Evolutionary conservation across 2,888 invertebrate genomes (phyloP).

Genomic region (Heliconius ethilla): DNA sequence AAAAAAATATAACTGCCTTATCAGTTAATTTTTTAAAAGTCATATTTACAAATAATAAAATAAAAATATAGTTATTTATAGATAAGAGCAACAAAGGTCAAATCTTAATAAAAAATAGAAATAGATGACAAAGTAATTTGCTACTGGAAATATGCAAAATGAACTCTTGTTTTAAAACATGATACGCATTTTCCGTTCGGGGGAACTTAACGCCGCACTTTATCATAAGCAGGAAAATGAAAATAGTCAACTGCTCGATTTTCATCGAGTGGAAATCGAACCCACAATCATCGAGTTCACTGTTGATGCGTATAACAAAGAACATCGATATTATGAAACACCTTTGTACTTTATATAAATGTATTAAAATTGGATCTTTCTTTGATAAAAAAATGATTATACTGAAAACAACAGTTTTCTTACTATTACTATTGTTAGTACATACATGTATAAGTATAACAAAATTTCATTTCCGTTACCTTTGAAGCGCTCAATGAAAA

Average conservation of each 20-base stretch:
- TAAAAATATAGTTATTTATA: no score
- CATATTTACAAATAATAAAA: no score
- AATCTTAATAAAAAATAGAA: no score
- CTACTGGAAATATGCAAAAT: no score
- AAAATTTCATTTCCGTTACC: slow-evolving; percentile 9
- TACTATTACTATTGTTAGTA: background rate
- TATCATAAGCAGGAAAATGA: background rate
- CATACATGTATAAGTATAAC: background rate
- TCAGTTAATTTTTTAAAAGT: no score
- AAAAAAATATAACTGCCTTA: no score
- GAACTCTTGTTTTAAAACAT: no score
- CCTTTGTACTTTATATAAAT: background rate
- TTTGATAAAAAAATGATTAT: slow-evolving; percentile 48
- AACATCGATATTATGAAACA: no score
- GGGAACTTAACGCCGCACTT: background rate
- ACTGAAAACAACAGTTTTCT: slow-evolving; percentile 35
- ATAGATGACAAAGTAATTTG: no score
- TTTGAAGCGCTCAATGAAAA: slow-evolving; percentile 10
- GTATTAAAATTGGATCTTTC: background rate
- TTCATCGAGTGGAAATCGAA: background rate
- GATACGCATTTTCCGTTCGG: background rate
- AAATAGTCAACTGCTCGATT: background rate
- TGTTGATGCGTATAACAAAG: no score
- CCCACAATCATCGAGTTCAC: no score
- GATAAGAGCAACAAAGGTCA: no score